Evolutionary conservation across 2,888 invertebrate genomes (phyloP), one percentile per base, ranked within the genome.

Genomic region (Nomada hirtipes): DNA sequence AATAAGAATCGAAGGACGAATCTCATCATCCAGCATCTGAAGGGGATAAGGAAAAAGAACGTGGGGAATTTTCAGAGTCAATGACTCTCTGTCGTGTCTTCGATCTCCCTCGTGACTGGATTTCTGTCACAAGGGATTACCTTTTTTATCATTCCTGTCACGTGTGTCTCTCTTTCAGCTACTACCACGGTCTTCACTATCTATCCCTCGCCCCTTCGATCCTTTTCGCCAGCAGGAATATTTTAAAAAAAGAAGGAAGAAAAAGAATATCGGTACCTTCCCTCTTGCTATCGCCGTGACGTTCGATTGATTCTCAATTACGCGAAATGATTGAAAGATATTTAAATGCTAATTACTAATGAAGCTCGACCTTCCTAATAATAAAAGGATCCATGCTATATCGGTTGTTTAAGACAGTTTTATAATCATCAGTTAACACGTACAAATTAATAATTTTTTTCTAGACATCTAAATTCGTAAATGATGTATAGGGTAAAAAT

Each of bases 141-240:
- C 88, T 89, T 89, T 89, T 90, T 91, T 89, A 89, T 91, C 89
- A 91, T 92, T 91, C 91, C 88, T 89, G 92, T 92, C 92, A 92
- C 92, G 90, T 89, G 89, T 90, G 89, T 90, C 90, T 88, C 85
- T 85, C 82, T 82, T 75, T 47, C 65, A 42, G 42, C 61, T 72
- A 60, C 10, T 74, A 67, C 82, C 72, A 26, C 69, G 60, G 36
- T 52, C 67, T 63, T 80, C 72, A 26, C 69, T 64, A 47, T 52
- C 67, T 63, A 63, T 65, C 68, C 68, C 20, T 57, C 50, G n/a
- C 47, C 20, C 67, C 18, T 18, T 18, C 64, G 36, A 26, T 52
- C 47, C 42, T 55, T 68, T 61, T 63, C 47, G 20, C 20, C n/a
- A 4, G 4, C 9, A 53, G 26, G 53, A 29, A 55, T 76, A 76